Conservation (phyloP, 1,140 invertebrate species). For the Drosophila eugracilis region DNA sequence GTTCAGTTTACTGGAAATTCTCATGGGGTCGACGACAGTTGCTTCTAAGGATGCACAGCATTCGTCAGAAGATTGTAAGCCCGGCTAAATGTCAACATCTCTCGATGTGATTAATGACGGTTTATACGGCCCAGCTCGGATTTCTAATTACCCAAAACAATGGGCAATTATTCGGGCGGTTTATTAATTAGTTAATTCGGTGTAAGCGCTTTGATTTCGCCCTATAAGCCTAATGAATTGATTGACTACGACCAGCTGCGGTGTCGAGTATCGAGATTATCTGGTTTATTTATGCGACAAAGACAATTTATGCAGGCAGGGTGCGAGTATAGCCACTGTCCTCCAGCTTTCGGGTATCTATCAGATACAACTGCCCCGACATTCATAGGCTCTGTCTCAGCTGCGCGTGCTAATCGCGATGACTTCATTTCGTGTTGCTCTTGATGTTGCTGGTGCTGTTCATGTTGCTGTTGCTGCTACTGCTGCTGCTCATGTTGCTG, state of each 20-base stretch:
- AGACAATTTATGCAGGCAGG: constrained; percentile 48
- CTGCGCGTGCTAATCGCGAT: constrained; percentile 69
- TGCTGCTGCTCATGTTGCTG: constrained; percentile 33
- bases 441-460: constrained; percentile 32
- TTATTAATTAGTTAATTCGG: constrained; percentile 18
- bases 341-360: constrained; percentile 31
- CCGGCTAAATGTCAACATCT: constrained; percentile 50
- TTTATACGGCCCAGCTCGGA: neutral
- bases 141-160: constrained; percentile 42
- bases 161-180: constrained; percentile 37
- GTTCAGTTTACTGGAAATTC: constrained; percentile 43
- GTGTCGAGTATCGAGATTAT: constrained; percentile 24
- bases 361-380: constrained; percentile 41
- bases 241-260: constrained; percentile 38
- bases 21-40: constrained; percentile 28
- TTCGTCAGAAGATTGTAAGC: constrained; percentile 26
- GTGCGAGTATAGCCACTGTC: constrained; percentile 45
- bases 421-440: constrained; percentile 67
- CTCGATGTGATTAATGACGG: constrained; percentile 28
- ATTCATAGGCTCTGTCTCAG: constrained; percentile 18
- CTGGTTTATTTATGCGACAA: constrained; percentile 7
- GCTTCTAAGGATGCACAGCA: constrained; percentile 43
- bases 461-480: constrained; percentile 10
- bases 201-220: constrained; percentile 31
- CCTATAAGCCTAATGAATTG: constrained; percentile 48